Conservation (phyloP, 1,140 invertebrate species). For the Drosophila insularis region DNA sequence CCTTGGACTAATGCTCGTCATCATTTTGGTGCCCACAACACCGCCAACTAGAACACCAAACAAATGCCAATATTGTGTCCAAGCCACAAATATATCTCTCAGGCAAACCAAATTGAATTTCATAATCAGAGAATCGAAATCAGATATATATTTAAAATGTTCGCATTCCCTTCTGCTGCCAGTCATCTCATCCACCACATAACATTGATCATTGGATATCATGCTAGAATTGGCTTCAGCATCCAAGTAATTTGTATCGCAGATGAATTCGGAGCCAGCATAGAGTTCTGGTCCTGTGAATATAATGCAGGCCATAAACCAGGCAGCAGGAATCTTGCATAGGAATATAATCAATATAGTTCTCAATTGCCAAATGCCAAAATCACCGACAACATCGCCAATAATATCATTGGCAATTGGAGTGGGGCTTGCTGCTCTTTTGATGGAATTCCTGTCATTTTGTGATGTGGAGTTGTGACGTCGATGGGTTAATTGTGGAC, state of each 20-base stretch:
- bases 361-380: conserved; percentile 82
- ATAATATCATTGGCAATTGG: conserved; percentile 62
- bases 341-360: conserved; percentile 82
- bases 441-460: conserved; percentile 12
- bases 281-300: conserved; percentile 78
- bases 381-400: conserved; percentile 75
- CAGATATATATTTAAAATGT: conserved; percentile 60
- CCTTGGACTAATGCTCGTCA: conserved; percentile 79
- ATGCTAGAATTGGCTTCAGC: conserved; percentile 41
- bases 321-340: conserved; percentile 82
- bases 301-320: conserved; percentile 83
- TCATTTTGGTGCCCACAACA: conserved; percentile 79
- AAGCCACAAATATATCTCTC: conserved; percentile 81
- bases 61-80: conserved; percentile 83
- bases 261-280: conserved; percentile 62
- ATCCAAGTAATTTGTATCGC: conserved; percentile 52
- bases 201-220: conserved; percentile 59
- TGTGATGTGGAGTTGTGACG: conserved; percentile 22
- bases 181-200: conserved; percentile 47
- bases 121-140: conserved; percentile 78
- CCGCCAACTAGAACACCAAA: conserved; percentile 82
- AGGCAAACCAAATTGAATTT: conserved; percentile 82
- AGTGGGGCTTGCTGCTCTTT: conserved; percentile 1
- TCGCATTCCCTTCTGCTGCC: conserved; percentile 55
- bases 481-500: conserved; percentile 43